These are phyloP conservation scores for Tiliacea citrago DNA, from an alignment of 2,888 invertebrate genomes.

Conservation along the genomic window DNA sequence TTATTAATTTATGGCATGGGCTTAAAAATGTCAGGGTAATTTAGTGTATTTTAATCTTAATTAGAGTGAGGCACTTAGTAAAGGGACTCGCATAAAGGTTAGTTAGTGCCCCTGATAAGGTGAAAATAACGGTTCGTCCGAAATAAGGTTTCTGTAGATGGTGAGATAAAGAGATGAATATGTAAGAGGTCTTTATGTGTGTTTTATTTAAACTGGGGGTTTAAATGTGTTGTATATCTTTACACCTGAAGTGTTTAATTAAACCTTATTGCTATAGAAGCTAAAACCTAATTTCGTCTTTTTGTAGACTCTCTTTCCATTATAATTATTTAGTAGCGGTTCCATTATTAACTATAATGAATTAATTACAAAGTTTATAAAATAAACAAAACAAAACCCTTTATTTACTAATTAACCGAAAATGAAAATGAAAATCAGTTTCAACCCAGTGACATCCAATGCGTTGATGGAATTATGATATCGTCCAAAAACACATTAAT, in stretches of 20 bases:
- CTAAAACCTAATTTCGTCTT: not conserved
- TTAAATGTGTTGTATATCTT: conserved; percentile 11
- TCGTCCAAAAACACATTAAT: conserved; percentile 44
- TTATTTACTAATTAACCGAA: not conserved
- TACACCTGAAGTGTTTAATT: conserved; percentile 14
- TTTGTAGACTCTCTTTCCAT: not conserved
- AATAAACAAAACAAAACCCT: not conserved
- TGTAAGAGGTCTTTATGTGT: conserved; percentile 29
- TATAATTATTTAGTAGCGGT: not conserved
- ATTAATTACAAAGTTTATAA: not conserved
- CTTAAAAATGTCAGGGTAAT: conserved; percentile 69
- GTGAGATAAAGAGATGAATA: conserved; percentile 53
- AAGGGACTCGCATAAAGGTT: conserved; percentile 44
- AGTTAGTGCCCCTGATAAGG: conserved; percentile 48
- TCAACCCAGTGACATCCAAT: conserved; percentile 3
- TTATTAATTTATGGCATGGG: conserved; percentile 68
- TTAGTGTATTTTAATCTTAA: conserved; percentile 73
- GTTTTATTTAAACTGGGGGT: conserved; percentile 33
- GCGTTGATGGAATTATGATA: conserved; percentile 43
- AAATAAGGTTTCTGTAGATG: conserved; percentile 54
- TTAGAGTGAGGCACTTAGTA: conserved; percentile 52
- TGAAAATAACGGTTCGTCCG: conserved; percentile 42
- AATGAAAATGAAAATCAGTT: not conserved
- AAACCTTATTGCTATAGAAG: conserved; percentile 15
- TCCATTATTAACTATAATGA: too few relatives aligned